Evolutionary conservation across 1,140 invertebrate genomes (phyloP).

Genomic region (Thrips palmi): DNA sequence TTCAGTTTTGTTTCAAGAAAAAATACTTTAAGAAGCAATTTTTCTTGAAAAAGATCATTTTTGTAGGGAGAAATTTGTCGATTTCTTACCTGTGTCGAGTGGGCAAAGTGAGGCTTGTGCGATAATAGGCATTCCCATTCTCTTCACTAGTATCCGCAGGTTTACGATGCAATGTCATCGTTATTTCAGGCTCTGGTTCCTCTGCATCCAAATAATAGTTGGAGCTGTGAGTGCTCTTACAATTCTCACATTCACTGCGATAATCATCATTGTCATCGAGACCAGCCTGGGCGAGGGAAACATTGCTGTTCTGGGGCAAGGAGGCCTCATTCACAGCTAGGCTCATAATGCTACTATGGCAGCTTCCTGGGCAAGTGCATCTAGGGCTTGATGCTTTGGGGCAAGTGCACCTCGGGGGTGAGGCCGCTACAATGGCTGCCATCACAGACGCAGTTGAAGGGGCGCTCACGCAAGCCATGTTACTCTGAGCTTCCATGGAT

Average conservation of each 20-base stretch:
- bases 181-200: constrained; percentile 34
- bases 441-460: not conserved
- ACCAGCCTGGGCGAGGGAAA: too few relatives aligned
- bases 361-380: too few relatives aligned
- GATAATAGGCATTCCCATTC: constrained; percentile 30
- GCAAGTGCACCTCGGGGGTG: too few relatives aligned
- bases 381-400: too few relatives aligned
- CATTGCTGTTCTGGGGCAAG: too few relatives aligned
- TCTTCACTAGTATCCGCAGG: constrained; percentile 28
- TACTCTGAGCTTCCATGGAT: too few relatives aligned
- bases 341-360: not conserved
- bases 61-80: too few relatives aligned
- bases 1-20: too few relatives aligned
- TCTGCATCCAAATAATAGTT: constrained; percentile 41
- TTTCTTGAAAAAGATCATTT: constrained; percentile 1
- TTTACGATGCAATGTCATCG: constrained; percentile 49
- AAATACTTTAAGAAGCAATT: too few relatives aligned
- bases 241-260: constrained; percentile 65
- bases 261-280: constrained; percentile 48
- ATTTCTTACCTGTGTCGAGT: constrained; percentile 35
- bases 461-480: too few relatives aligned
- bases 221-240: constrained; percentile 42
- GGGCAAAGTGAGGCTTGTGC: constrained; percentile 45
- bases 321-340: too few relatives aligned
- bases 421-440: not conserved